Percentiles rank a stretch among this genome's conserved stretches.
Conservation (phyloP, 2,113 vertebrate genomes). For the Bagarius yarrelli region DNA sequence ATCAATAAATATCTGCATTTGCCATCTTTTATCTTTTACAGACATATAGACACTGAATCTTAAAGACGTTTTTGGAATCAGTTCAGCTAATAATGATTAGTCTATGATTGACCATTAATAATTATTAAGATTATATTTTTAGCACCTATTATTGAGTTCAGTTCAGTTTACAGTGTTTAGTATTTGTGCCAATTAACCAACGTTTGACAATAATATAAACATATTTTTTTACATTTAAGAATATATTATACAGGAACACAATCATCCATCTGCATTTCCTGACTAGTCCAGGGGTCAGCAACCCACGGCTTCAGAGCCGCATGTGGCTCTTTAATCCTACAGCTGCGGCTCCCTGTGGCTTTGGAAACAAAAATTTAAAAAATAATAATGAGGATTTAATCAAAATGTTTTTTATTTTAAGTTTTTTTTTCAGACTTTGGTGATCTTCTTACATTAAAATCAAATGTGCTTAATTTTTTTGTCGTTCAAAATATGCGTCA, state of each 20-base stretch:
- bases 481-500: too few species aligned
- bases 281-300: not conserved
- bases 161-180: not conserved
- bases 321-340: too few species aligned
- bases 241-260: not conserved
- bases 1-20: too few species aligned
- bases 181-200: not conserved
- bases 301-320: too few species aligned
- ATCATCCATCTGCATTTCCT: not conserved
- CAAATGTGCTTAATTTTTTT: too few species aligned
- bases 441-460: too few species aligned
- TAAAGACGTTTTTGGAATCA: not conserved
- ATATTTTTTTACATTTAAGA: not conserved
- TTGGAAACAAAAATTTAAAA: too few species aligned
- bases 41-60: not conserved
- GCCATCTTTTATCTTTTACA: too few species aligned
- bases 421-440: too few species aligned
- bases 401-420: too few species aligned
- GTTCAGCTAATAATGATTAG: not conserved
- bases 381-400: too few species aligned
- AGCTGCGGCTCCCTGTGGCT: too few species aligned
- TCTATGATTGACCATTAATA: not conserved
- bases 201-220: not conserved
- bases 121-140: not conserved
- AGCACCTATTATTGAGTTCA: not conserved